Evolutionary conservation across 2,113 vertebrate genomes (phyloP).

Genomic region (Callipepla squamata): DNA sequence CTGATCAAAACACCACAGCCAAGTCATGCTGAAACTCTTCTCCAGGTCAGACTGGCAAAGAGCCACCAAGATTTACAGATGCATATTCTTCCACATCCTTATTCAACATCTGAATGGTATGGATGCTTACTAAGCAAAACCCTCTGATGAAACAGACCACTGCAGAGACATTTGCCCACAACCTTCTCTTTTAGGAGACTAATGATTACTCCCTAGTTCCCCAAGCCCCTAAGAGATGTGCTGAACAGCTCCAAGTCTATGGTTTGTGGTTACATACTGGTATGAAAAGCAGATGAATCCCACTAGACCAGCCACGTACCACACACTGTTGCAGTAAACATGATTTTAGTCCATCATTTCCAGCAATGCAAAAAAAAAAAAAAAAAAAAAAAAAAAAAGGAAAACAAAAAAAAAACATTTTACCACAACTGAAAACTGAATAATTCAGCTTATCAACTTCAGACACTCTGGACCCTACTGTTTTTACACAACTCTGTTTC

Average conservation of each 20-base stretch:
- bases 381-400: background rate
- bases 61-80: background rate
- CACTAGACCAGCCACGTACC: background rate
- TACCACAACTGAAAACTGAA: background rate
- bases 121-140: conserved; percentile 16
- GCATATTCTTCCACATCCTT: background rate
- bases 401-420: background rate
- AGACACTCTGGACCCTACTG: background rate
- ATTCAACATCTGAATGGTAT: background rate
- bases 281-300: background rate
- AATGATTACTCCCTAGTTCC: background rate
- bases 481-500: background rate
- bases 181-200: background rate
- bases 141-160: background rate
- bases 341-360: background rate
- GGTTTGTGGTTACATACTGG: conserved; percentile 25
- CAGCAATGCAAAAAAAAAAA: background rate
- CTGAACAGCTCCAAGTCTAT: background rate
- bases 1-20: background rate
- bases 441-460: background rate
- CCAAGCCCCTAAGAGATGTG: background rate
- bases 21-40: background rate
- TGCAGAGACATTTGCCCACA: background rate
- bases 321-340: background rate
- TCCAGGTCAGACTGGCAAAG: background rate